Base-by-base conservation (phyloP, 2,888 invertebrate genomes). In the Rotaria sp. region DNA sequence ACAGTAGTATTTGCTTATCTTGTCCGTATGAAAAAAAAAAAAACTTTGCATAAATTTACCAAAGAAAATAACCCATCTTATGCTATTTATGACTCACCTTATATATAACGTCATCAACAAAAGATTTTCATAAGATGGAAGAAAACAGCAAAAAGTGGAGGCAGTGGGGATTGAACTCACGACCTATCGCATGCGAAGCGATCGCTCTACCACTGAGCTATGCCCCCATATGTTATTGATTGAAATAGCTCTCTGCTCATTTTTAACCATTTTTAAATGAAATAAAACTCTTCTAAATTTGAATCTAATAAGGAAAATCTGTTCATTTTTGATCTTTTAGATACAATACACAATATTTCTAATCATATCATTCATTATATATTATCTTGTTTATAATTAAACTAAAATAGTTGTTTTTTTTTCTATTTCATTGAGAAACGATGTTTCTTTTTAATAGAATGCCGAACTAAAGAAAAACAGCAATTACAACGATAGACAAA, bases 121-220 rank as follows among this genome's bases (percentile, higher is more conserved):
- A 45, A 8, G 45, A 5, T 45, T 18, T 18, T 50, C 18, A 15
- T 50, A 11, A 50, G 50, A 50, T 18, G 50, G 50, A 50, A 50
- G 7, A 45, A 7, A n/a, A 26, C n/a, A n/a, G 2, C 0, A 59
- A 67, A 67, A 67, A 67, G 15, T 67, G 67, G 67, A 67, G 67
- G 67, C 67, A 67, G 67, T 67, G 67, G 67, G 67, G 67, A 67
- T 67, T 67, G 67, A 67, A 67, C 67, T 67, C 67, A 67, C 67
- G 67, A 15, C 67, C 67, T 67, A 67, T 67, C 67, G 67, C 67
- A 67, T 67, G 67, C 67, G 67, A 67, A 67, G 67, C 67, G 67
- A 67, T 67, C 67, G 67, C 67, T 67, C 67, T 67, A 67, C 67
- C 67, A 67, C 67, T 67, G 67, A 67, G 67, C 67, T 67, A 67